phyloP scores from a whole-genome alignment of 2,888 invertebrate genomes.

The Dryadula phaetusa region DNA sequence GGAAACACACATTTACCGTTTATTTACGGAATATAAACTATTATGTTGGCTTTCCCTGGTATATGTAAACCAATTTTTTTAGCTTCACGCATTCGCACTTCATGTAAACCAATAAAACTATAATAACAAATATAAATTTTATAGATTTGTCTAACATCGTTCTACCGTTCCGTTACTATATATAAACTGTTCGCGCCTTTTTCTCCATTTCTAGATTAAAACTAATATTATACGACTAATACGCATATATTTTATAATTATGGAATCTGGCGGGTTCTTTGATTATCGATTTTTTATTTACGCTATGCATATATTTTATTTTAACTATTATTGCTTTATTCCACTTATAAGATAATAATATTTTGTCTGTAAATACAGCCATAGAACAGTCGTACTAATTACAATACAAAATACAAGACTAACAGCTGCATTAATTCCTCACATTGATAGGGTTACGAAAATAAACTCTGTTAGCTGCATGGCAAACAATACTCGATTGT shows the following conservation, averaged over 20 bases:
- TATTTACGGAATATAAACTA: too few species aligned
- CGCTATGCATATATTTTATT: too few species aligned
- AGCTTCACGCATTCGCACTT: too few species aligned
- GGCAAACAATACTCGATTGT: conserved; percentile 59
- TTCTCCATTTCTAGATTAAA: neutral
- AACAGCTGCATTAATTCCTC: too few species aligned
- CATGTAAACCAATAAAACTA: neutral
- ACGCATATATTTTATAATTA: neutral
- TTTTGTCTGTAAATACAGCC: neutral
- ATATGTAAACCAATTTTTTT: too few species aligned
- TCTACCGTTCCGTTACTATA: neutral
- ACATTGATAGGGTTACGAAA: conserved; percentile 35
- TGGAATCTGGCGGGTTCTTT: neutral
- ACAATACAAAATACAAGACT: too few species aligned
- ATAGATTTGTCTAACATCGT: neutral
- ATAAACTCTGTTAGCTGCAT: conserved; percentile 42
- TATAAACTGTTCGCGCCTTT: neutral
- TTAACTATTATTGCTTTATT: neutral
- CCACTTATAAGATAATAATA: neutral
- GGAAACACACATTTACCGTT: neutral
- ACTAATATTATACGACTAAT: neutral
- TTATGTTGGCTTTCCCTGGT: too few species aligned
- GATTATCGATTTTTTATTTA: too few species aligned
- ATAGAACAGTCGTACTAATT: conserved; percentile 25
- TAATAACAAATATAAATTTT: neutral